These are phyloP conservation scores for Phasia obesa DNA, from an alignment of 2,888 invertebrate species.

Conservation along the genomic window DNA sequence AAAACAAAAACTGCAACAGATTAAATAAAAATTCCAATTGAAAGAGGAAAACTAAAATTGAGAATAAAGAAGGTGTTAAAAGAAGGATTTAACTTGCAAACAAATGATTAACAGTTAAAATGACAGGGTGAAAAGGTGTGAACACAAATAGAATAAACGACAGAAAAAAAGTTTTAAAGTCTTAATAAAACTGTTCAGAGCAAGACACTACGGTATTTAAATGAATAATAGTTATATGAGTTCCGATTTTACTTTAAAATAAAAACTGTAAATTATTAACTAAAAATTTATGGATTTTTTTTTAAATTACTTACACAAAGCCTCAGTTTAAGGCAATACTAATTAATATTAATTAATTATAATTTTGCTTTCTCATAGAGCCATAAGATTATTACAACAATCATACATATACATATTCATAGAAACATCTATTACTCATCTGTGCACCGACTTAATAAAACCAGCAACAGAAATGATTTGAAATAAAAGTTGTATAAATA, in stretches of 20 bases:
- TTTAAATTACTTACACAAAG: too few species aligned
- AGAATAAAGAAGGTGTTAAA: constrained; percentile 57
- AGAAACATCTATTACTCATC: constrained; percentile 12
- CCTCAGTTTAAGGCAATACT: too few species aligned
- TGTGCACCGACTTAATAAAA: constrained; percentile 5
- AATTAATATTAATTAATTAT: background rate
- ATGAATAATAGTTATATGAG: background rate
- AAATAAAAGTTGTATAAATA: constrained; percentile 21
- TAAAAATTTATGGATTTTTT: too few species aligned
- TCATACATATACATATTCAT: background rate
- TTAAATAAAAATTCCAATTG: constrained; percentile 55
- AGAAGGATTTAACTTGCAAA: constrained; percentile 62
- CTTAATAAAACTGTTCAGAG: background rate
- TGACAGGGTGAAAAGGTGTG: constrained; percentile 48
- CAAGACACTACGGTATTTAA: background rate
- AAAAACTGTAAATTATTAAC: too few species aligned
- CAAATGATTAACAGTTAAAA: constrained; percentile 61
- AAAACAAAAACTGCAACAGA: constrained; percentile 36
- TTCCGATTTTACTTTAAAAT: too few species aligned
- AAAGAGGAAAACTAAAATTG: constrained; percentile 29
- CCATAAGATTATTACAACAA: background rate
- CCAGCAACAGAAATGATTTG: constrained; percentile 7
- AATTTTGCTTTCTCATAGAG: background rate
- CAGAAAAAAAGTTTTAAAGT: background rate
- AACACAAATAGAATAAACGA: constrained; percentile 5